Base-by-base conservation (phyloP, 2,113 vertebrate genomes). In the Serranochromis macrocephalus region DNA sequence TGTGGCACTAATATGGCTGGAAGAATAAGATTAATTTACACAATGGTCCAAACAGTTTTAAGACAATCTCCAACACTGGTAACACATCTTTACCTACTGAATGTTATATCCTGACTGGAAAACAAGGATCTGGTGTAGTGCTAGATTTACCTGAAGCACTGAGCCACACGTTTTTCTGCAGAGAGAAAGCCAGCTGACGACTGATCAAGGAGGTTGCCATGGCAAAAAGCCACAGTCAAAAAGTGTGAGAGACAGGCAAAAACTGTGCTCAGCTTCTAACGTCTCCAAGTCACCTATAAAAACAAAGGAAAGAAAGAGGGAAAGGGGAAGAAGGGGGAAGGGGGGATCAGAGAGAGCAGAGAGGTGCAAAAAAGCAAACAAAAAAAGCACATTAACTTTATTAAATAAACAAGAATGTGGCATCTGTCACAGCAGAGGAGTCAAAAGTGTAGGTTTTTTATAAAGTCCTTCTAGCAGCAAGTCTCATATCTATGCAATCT, bases 131-230 rank as follows among this genome's bases (percentile, higher is more conserved):
- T 29, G 40, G 14, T 75, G 7, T 75, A 75, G 33, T 13, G 53
- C n/a, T 29, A 7, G 14, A 38, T 49, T 78, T 82, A 87, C 86
- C 96, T 84, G 96, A 81, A 54, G 86, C 31, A 5, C 96, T 91
- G 33, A 97, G 94, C 83, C 93, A 95, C 82, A 95, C 88, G 88
- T 93, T 97, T 21, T 96, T 97, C 82, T 96, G 97, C 86, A 97
- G 87, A 17, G 94, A 94, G 88, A 95, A 88, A 6, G 94, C 86
- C 58, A 98, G 93, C 54, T 96, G 97, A 51, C 96, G 96, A 87
- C 95, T 93, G 45, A 98, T 96, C 89, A 98, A 75, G 84, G 97
- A 96, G 5, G 95, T 96, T 0, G 96, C 98, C 98, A 99, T 99
- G 96, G 57, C 87, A 24, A 29, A 26, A 16, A 51, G 29, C 36